These are phyloP conservation scores for Drosophila formosana DNA, from an alignment of 2,888 invertebrate species.

Conservation along the genomic window DNA sequence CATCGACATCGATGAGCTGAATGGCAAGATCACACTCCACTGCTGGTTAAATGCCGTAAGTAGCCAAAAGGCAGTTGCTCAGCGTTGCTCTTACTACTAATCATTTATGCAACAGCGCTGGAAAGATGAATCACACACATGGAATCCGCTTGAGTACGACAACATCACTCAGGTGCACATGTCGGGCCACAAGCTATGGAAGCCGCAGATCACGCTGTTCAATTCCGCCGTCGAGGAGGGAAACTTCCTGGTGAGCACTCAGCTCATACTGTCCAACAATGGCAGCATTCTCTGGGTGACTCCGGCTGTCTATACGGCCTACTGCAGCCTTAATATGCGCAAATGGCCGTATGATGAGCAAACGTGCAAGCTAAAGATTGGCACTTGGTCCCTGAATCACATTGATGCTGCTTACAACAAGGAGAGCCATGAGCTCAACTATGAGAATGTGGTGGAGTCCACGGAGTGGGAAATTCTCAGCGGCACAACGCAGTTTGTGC, in stretches of 20 bases:
- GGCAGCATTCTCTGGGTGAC: conserved; percentile 88
- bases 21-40: conserved; percentile 87
- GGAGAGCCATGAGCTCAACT: conserved; percentile 85
- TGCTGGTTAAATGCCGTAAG: conserved; percentile 88
- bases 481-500: conserved; percentile 53
- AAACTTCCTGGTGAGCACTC: conserved; percentile 85
- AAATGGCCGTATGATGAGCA: conserved; percentile 92
- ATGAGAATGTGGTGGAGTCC: conserved; percentile 76
- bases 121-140: conserved; percentile 90
- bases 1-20: conserved; percentile 88
- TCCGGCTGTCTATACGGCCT: conserved; percentile 88
- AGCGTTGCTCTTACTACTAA: not conserved
- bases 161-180: conserved; percentile 88
- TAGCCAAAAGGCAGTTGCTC: conserved; percentile 31
- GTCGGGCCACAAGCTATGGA: conserved; percentile 91
- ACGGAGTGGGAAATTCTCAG: conserved; percentile 84
- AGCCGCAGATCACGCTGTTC: conserved; percentile 89
- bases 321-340: conserved; percentile 88
- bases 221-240: conserved; percentile 89
- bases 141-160: conserved; percentile 89
- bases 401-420: conserved; percentile 84
- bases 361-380: conserved; percentile 88
- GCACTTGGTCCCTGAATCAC: conserved; percentile 90
- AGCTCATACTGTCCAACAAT: conserved; percentile 50
- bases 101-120: conserved; percentile 87